Evolutionary conservation across 2,113 vertebrate species (phyloP).

Genomic region (Suncus etruscus): DNA sequence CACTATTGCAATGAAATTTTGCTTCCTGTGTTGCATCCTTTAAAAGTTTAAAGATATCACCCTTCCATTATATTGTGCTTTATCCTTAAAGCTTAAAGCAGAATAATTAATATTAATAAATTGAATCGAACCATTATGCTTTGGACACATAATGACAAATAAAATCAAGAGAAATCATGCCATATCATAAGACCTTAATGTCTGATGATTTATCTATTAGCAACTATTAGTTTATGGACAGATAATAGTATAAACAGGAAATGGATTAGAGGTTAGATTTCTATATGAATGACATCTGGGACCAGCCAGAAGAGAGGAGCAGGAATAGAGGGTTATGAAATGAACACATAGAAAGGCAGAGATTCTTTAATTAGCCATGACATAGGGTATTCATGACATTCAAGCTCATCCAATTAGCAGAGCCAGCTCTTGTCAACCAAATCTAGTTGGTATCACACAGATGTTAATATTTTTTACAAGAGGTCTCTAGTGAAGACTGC

Average conservation of each 20-base stretch:
- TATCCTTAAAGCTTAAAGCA: not conserved
- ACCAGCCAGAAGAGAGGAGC: not conserved
- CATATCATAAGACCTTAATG: not conserved
- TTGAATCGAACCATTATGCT: no score
- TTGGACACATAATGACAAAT: not conserved
- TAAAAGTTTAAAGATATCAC: not conserved
- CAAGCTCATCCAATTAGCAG: not conserved
- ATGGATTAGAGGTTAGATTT: not conserved
- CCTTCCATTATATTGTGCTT: not conserved
- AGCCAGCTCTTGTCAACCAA: not conserved
- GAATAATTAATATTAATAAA: not conserved
- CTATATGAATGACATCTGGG: not conserved
- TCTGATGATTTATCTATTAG: conserved; percentile 17
- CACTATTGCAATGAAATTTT: not conserved
- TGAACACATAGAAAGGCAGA: not conserved
- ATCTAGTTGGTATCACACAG: not conserved
- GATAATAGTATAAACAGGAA: not conserved
- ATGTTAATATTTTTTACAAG: not conserved
- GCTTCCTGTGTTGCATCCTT: not conserved
- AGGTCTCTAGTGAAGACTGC: not conserved
- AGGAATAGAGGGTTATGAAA: not conserved
- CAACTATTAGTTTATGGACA: not conserved
- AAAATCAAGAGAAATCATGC: conserved; percentile 14
- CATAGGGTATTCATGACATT: not conserved
- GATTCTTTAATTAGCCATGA: not conserved